phyloP scores from a whole-genome alignment of 2,888 invertebrate species.

The Euspilapteryx auroguttella region DNA sequence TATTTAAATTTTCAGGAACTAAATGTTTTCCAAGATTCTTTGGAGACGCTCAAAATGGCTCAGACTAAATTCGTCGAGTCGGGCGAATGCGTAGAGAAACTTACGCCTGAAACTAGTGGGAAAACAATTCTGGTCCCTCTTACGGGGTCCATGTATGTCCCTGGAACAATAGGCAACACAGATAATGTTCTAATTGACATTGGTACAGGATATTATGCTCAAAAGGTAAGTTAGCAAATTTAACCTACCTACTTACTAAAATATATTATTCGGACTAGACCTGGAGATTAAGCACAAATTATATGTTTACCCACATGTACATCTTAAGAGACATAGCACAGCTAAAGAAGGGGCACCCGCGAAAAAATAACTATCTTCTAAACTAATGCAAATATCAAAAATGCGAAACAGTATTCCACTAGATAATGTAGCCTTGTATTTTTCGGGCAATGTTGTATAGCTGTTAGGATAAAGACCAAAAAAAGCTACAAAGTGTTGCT shows the following conservation, averaged over 20 bases:
- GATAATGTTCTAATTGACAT: constrained; percentile 91
- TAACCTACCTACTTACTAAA: not conserved
- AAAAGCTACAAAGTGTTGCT: no score
- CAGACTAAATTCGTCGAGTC: constrained; percentile 90
- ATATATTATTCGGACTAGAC: no score
- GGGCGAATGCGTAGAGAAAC: constrained; percentile 79
- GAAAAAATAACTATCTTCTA: no score
- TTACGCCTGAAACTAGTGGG: constrained; percentile 75
- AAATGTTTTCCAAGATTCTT: constrained; percentile 84
- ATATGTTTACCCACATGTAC: no score
- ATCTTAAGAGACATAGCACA: no score
- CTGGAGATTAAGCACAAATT: no score
- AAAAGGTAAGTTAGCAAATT: constrained; percentile 68
- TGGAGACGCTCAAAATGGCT: constrained; percentile 86
- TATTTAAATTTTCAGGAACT: constrained; percentile 67
- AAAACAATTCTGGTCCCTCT: constrained; percentile 90
- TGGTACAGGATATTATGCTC: constrained; percentile 95
- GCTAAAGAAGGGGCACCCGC: no score
- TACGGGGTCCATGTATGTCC: constrained; percentile 97
- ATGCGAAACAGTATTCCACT: no score
- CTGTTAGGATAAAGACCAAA: no score
- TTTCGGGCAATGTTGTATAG: no score
- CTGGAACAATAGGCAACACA: constrained; percentile 82
- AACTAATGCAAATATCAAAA: no score
- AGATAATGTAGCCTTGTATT: no score